These are phyloP conservation scores for Meloidogyne floridensis DNA, from an alignment of 1,140 invertebrate genomes.

Conservation along the genomic window DNA sequence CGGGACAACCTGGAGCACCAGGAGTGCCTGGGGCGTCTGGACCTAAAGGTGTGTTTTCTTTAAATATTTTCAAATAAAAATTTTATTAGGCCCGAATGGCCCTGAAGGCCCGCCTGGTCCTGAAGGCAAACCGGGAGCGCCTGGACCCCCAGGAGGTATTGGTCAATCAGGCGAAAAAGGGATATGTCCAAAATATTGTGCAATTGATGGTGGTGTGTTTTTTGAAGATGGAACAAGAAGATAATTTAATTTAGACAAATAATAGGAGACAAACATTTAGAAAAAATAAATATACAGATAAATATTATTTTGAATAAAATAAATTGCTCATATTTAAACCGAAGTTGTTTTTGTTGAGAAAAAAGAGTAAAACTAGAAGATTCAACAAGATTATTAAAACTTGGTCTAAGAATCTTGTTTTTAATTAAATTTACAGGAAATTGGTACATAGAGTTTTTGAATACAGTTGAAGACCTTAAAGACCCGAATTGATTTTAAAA, in stretches of 20 bases:
- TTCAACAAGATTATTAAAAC: too few species aligned
- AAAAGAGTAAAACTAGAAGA: too few species aligned
- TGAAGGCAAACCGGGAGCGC: slow-evolving; percentile 13
- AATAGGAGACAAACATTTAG: neutral
- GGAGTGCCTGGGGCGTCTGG: slow-evolving; percentile 34
- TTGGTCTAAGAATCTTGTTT: too few species aligned
- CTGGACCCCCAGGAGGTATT: slow-evolving; percentile 50
- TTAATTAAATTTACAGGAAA: too few species aligned
- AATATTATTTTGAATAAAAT: too few species aligned
- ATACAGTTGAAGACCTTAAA: too few species aligned
- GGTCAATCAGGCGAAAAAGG: slow-evolving; percentile 57
- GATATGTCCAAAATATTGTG: slow-evolving; percentile 58
- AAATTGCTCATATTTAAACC: too few species aligned
- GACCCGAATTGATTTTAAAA: too few species aligned
- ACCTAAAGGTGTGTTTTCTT: slow-evolving; percentile 35
- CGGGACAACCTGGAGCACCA: slow-evolving; percentile 29
- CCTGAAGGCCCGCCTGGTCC: slow-evolving; percentile 16
- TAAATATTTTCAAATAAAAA: neutral
- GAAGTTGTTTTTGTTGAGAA: too few species aligned
- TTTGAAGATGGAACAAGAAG: slow-evolving; percentile 55
- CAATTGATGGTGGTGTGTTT: slow-evolving; percentile 53
- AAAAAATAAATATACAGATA: neutral
- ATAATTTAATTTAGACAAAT: slow-evolving; percentile 24
- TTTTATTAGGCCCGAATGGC: neutral
- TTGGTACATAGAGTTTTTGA: too few species aligned